Conservation (phyloP, 2,113 vertebrate species). For the Rattus rattus region DNA sequence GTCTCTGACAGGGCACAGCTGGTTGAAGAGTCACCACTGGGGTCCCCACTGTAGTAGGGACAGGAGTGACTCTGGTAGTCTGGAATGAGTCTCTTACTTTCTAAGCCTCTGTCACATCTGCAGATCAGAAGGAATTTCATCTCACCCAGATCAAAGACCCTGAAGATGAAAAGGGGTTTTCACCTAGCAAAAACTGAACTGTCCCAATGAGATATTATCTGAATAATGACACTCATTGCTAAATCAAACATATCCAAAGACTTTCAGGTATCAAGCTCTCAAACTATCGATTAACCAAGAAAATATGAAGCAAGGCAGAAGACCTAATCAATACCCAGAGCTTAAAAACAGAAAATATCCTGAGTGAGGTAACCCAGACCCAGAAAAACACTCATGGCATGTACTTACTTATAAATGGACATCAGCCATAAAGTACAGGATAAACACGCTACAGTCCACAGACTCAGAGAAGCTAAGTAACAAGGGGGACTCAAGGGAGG, state of each 20-base stretch:
- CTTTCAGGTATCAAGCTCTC: neutral
- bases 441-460: too few relatives aligned
- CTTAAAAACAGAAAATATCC: neutral
- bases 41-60: constrained; percentile 17
- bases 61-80: constrained; percentile 58
- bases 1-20: constrained; percentile 36
- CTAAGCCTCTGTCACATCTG: constrained; percentile 55
- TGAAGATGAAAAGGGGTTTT: constrained; percentile 75
- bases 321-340: constrained; percentile 8
- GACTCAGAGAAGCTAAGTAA: too few relatives aligned
- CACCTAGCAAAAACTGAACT: constrained; percentile 71
- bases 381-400: too few relatives aligned
- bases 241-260: constrained; percentile 62
- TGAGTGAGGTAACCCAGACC: too few relatives aligned
- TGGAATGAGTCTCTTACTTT: constrained; percentile 54
- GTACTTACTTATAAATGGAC: too few relatives aligned
- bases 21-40: constrained; percentile 34
- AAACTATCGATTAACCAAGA: constrained; percentile 52
- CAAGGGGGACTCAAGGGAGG: too few relatives aligned
- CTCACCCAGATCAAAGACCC: constrained; percentile 71
- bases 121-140: constrained; percentile 75
- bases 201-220: constrained; percentile 66
- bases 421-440: too few relatives aligned
- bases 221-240: constrained; percentile 63
- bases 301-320: constrained; percentile 20